Base-by-base conservation (phyloP, 2,888 invertebrate species). In the Odontocerum albicorne region DNA sequence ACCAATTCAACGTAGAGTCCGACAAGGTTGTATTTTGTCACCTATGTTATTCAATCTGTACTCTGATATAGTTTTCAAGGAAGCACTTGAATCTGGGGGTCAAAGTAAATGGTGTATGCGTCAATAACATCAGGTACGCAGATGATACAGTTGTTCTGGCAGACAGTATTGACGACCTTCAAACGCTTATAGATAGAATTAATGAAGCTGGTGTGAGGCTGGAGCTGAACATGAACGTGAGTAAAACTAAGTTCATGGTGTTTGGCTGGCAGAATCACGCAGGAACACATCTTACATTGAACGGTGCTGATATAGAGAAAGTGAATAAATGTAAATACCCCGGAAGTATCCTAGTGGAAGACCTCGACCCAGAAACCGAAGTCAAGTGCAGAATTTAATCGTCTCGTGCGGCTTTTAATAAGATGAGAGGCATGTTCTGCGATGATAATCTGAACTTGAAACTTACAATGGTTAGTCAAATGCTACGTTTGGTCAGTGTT, bases 11-110 rank as follows among this genome's bases (percentile, higher is more conserved):
- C 7, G 35, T 8, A 12, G 35, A 35, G 35, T 35, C 4, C 6
- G 35, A 35, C 35, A 35, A 12, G 35, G 35, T 35, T 35, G 35
- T 35, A 35, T 39, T 39, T 12, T 39, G 39, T 39, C 39, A 4
- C 39, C 39, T 12, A 4, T 39, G 12, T 16, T 39, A 16, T 39
- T 35, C n/a, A 35, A 35, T 12, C 35, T 35, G 35, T 35, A 12
- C 12, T 35, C 35, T 12, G 13, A 35, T 12, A 12, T 4, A 27
- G 27, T 27, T 4, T 35, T 35, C 13, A 7, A 35, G n/a, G n/a
- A 12, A 35, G 13, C 35, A n/a, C 35, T 35, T 8, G 10, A 35
- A 35, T 12, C 12, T 35, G 8, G 35, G 35, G n/a, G 35, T 35
- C n/a, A 35, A 35, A 12, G 13, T 35, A 4, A 27, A 27, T 27